A percentile compares a stretch with the other conserved stretches of the same genome.
Evolutionary conservation across 1,140 invertebrate genomes (phyloP).

Genomic region (Yoshiicerus persimilis): DNA sequence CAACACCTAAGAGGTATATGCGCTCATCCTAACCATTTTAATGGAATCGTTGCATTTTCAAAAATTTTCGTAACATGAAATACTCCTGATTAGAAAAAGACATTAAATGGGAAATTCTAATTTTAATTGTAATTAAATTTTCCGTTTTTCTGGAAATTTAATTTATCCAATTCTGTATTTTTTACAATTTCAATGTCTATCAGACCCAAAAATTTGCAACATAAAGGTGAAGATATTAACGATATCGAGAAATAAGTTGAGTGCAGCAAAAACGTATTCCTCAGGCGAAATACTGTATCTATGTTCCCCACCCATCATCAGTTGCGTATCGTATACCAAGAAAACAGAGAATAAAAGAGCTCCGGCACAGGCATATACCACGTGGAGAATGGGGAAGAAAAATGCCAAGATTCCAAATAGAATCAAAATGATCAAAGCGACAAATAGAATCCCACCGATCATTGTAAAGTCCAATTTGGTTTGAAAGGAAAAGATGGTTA

Average conservation of each 20-base stretch:
- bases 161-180: too few species aligned
- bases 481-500: slow-evolving; percentile 91
- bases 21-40: background rate
- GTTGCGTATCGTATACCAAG: slow-evolving; percentile 89
- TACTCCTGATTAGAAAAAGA: too few species aligned
- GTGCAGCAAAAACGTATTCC: slow-evolving; percentile 92
- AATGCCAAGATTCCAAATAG: slow-evolving; percentile 79
- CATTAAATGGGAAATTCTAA: too few species aligned
- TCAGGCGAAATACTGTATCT: slow-evolving; percentile 90
- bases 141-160: too few species aligned
- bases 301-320: slow-evolving; percentile 93
- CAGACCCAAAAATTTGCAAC: slow-evolving; percentile 78
- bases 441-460: slow-evolving; percentile 75
- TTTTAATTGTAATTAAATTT: too few species aligned
- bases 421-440: slow-evolving; percentile 73
- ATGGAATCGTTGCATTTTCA: background rate
- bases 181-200: too few species aligned
- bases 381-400: slow-evolving; percentile 61
- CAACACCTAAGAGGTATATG: too few species aligned
- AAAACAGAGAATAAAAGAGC: slow-evolving; percentile 81
- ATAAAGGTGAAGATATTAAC: slow-evolving; percentile 89
- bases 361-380: slow-evolving; percentile 76
- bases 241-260: slow-evolving; percentile 88
- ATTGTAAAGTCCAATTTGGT: slow-evolving; percentile 91
- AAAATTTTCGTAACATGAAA: too few species aligned